Conservation (phyloP, 2,888 invertebrate genomes). For the Ophion slaviceki region DNA sequence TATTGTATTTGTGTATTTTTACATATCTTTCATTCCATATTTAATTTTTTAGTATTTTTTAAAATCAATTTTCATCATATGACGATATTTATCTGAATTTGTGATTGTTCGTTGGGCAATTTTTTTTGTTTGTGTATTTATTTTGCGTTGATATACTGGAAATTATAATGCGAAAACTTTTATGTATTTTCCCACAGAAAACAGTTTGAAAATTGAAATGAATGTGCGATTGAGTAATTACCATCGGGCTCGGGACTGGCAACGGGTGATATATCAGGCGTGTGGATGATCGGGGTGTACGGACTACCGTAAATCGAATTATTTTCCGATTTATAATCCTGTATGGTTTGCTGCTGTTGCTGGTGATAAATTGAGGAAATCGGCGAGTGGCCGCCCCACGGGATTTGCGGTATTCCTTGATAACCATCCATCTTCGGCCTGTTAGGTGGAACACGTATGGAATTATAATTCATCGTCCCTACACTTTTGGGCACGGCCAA, state of each 20-base stretch:
- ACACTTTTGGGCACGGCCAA: constrained; percentile 40
- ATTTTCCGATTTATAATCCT: constrained; percentile 83
- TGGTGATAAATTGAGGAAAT: constrained; percentile 84
- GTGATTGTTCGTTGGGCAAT: no score
- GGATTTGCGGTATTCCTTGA: constrained; percentile 82
- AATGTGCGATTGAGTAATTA: constrained; percentile 72
- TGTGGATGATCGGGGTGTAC: constrained; percentile 86
- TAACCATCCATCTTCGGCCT: constrained; percentile 83
- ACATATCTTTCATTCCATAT: no score
- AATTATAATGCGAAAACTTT: background rate
- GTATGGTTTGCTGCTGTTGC: constrained; percentile 80
- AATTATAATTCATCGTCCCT: constrained; percentile 40
- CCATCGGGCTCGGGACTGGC: constrained; percentile 92
- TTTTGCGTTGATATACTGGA: background rate
- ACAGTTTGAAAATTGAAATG: background rate
- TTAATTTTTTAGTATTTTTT: background rate
- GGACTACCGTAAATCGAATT: constrained; percentile 83
- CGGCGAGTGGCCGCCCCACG: constrained; percentile 83
- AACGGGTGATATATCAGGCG: constrained; percentile 93
- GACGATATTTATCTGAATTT: background rate
- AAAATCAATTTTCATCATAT: background rate
- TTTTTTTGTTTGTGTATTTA: no score
- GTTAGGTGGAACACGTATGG: constrained; percentile 23
- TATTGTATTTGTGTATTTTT: no score
- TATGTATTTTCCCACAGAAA: background rate